Conservation (phyloP, 2,797 vertebrate species). For the Selene dorsalis region DNA sequence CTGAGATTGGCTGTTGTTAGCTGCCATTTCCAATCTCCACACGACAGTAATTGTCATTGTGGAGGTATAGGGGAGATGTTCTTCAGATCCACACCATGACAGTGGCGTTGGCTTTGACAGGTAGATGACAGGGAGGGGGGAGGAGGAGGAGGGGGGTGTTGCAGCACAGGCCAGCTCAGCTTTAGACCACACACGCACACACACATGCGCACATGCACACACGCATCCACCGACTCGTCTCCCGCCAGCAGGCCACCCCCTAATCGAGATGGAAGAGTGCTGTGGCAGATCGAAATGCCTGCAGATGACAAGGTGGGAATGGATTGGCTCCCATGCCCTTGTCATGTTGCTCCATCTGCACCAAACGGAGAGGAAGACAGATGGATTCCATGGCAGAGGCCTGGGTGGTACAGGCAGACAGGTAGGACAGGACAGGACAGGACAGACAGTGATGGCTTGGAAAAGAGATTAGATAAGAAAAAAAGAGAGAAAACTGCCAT, state of each 20-base stretch:
- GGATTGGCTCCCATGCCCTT: conserved; percentile 82
- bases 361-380: conserved; percentile 72
- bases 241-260: conserved; percentile 78
- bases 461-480: conserved; percentile 19
- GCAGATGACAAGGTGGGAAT: conserved; percentile 83
- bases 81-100: conserved; percentile 82
- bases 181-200: conserved; percentile 69
- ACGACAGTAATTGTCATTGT: conserved; percentile 69
- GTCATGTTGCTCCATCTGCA: conserved; percentile 80
- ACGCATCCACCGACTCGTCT: conserved; percentile 62
- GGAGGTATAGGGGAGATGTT: conserved; percentile 51
- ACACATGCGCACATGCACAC: conserved; percentile 21
- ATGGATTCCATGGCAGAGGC: conserved; percentile 65
- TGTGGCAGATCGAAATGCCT: conserved; percentile 84
- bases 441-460: conserved; percentile 11
- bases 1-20: conserved; percentile 46
- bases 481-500: background rate
- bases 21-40: conserved; percentile 48
- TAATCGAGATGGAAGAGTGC: conserved; percentile 87
- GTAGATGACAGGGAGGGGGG: conserved; percentile 64
- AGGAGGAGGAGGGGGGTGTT: conserved; percentile 24
- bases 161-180: conserved; percentile 79
- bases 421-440: conserved; percentile 23
- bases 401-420: conserved; percentile 52
- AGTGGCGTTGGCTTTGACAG: conserved; percentile 84